Evolutionary conservation across 2,797 vertebrate species (phyloP).

Genomic region (Neomorphus geoffroyi): DNA sequence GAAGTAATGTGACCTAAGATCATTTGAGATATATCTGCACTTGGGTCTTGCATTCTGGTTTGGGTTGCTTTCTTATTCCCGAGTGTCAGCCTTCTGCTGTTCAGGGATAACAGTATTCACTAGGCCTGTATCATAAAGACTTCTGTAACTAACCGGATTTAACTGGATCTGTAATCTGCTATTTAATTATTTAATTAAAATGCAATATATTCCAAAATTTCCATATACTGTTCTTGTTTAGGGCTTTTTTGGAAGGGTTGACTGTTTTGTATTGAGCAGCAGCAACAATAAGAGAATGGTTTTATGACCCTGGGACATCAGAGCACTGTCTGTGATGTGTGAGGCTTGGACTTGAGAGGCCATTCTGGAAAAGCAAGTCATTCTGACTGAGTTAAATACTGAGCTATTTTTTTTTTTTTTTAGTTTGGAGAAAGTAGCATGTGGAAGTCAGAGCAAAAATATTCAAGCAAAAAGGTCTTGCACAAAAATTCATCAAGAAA

Average conservation of each 20-base stretch:
- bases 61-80: not conserved
- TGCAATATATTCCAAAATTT: not conserved
- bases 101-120: not conserved
- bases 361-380: not conserved
- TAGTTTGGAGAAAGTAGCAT: not conserved
- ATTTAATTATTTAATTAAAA: not conserved
- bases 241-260: not conserved
- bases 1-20: not conserved
- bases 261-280: not conserved
- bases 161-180: not conserved
- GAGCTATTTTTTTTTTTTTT: not conserved
- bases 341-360: not conserved
- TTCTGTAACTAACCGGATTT: not conserved
- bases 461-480: not conserved
- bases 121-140: not conserved
- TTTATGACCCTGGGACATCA: not conserved
- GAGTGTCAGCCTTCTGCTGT: not conserved
- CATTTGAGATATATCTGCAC: not conserved
- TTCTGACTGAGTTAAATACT: not conserved
- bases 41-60: not conserved
- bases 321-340: not conserved
- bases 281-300: not conserved
- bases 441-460: not conserved
- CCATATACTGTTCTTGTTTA: not conserved
- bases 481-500: not conserved